These are phyloP conservation scores for Diprion similis DNA, from an alignment of 1,140 invertebrate species.

Conservation along the genomic window DNA sequence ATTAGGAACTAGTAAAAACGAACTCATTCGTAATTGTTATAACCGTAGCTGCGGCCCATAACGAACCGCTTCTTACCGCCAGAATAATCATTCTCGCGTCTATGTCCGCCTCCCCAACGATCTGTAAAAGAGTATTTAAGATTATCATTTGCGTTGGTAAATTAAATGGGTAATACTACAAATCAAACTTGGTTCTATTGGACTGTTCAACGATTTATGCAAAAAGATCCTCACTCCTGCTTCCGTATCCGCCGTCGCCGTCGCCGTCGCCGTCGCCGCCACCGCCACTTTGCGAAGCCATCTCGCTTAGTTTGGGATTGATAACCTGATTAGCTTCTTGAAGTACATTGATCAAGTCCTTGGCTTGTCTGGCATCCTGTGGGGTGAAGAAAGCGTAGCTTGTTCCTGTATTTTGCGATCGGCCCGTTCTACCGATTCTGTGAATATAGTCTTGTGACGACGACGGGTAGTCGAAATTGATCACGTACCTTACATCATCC, in stretches of 20 bases:
- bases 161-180: not conserved
- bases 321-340: conserved; percentile 93
- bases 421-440: conserved; percentile 96
- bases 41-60: conserved; percentile 34
- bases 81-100: conserved; percentile 47
- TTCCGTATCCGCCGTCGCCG: conserved; percentile 39
- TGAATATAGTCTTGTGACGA: conserved; percentile 99
- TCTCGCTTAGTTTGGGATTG: conserved; percentile 65
- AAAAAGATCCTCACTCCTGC: conserved; percentile 47
- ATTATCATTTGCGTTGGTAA: conserved; percentile 18
- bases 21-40: conserved; percentile 46
- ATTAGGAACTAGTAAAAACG: not conserved
- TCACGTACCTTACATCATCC: conserved; percentile 98
- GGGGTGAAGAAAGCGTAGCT: conserved; percentile 99
- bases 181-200: conserved; percentile 16
- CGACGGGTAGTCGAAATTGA: conserved; percentile 99
- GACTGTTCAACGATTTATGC: too few species aligned
- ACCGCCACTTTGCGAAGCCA: conserved; percentile 53
- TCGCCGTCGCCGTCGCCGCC: conserved; percentile 43
- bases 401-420: conserved; percentile 91
- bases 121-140: conserved; percentile 33
- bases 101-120: conserved; percentile 47
- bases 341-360: conserved; percentile 89
- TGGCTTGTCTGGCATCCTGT: conserved; percentile 88
- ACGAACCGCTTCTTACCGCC: conserved; percentile 50